Percentiles rank a stretch among this genome's conserved stretches.
Conservation (phyloP, 2,797 vertebrate species). For the Luscinia luscinia region DNA sequence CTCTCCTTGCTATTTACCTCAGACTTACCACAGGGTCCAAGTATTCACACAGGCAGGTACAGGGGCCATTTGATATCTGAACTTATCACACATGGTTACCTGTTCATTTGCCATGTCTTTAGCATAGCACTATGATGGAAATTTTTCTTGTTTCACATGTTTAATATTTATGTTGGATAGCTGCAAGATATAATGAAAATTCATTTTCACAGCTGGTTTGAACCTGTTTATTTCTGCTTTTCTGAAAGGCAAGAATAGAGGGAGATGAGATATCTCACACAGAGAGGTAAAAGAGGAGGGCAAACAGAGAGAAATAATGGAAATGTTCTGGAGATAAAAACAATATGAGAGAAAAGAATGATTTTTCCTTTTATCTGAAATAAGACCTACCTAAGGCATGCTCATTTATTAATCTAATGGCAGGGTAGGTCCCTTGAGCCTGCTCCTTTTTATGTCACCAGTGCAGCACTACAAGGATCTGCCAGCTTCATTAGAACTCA, state of each 20-base stretch:
- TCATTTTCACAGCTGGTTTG: slow-evolving; percentile 33
- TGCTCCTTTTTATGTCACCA: background rate
- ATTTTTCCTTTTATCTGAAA: background rate
- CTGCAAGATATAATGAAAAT: slow-evolving; percentile 54
- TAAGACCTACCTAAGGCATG: background rate
- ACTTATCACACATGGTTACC: slow-evolving; percentile 2
- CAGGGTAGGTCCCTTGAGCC: background rate
- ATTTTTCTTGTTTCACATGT: background rate
- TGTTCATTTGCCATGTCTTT: background rate
- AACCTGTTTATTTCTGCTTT: slow-evolving; percentile 37
- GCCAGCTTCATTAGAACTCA: background rate
- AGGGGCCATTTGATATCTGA: background rate
- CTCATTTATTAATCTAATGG: slow-evolving; percentile 29
- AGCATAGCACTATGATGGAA: background rate
- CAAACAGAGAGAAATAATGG: slow-evolving; percentile 5
- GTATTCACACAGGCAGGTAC: background rate
- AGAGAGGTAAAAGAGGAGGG: background rate
- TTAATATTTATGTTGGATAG: slow-evolving; percentile 53
- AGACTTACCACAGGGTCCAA: background rate
- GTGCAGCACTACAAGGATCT: background rate
- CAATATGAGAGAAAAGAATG: background rate
- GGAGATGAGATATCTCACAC: background rate
- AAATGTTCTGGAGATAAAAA: slow-evolving; percentile 27
- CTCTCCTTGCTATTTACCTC: background rate
- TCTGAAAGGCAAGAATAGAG: slow-evolving; percentile 5